Evolutionary conservation across 2,113 vertebrate genomes (phyloP).

Genomic region (Dicrurus megarhynchus): DNA sequence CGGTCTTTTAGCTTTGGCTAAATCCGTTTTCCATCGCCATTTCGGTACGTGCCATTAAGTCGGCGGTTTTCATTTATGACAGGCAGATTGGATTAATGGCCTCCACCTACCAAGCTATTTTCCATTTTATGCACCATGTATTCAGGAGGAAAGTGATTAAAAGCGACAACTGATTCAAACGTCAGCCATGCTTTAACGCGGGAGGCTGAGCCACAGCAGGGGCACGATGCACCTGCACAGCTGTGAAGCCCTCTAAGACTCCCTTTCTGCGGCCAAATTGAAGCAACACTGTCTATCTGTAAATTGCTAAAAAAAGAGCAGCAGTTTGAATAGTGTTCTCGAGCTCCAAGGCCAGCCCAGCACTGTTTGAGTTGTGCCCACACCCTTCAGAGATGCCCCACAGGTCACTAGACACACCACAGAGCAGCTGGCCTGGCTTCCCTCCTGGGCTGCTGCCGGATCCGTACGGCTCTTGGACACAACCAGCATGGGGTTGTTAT

Average conservation of each 20-base stretch:
- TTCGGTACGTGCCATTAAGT: accelerated
- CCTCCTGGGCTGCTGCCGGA: background rate
- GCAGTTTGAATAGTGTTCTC: background rate
- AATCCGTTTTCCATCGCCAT: background rate
- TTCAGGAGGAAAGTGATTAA: background rate
- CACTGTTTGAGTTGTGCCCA: background rate
- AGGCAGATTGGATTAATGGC: background rate
- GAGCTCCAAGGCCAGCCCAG: background rate
- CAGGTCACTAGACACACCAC: no score
- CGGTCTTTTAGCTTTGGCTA: background rate
- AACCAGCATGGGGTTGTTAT: background rate
- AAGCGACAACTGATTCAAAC: background rate
- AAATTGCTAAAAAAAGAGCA: background rate
- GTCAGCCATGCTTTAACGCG: background rate
- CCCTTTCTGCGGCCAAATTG: background rate
- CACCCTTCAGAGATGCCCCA: background rate
- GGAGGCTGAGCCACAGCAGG: background rate
- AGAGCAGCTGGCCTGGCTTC: background rate
- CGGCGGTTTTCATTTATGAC: background rate
- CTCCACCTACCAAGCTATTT: background rate
- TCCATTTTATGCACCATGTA: background rate
- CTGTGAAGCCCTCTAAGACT: background rate
- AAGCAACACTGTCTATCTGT: background rate
- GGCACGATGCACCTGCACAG: background rate
- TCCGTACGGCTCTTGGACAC: background rate